Evolutionary conservation across 2,113 vertebrate species (phyloP).

Genomic region (Larimichthys polyactis): DNA sequence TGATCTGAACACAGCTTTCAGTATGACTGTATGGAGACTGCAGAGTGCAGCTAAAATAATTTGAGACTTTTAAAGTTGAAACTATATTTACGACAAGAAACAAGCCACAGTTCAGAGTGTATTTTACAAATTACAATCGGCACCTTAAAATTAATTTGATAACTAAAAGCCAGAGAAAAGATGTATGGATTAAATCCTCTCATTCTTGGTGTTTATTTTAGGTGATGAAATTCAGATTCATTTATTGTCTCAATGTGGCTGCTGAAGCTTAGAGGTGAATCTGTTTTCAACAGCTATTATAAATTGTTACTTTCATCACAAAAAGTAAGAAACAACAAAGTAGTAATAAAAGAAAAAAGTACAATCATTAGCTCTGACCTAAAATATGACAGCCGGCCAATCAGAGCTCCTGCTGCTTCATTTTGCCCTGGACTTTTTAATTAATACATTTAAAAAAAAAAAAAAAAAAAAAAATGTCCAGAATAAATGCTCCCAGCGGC

Average conservation of each 20-base stretch:
- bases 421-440: too few relatives aligned
- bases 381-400: too few relatives aligned
- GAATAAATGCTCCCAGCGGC: not conserved
- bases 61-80: not conserved
- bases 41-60: not conserved
- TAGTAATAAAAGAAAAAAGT: not conserved
- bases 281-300: not conserved
- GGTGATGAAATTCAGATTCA: not conserved
- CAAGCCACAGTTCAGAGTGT: not conserved
- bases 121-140: not conserved
- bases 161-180: not conserved
- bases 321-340: not conserved
- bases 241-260: not conserved
- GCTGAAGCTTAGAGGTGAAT: not conserved
- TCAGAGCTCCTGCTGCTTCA: too few relatives aligned
- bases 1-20: constrained; percentile 15
- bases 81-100: not conserved
- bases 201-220: not conserved
- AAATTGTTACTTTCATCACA: not conserved
- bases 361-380: too few relatives aligned
- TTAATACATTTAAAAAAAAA: not conserved
- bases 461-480: not conserved
- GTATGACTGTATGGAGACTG: not conserved
- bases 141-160: not conserved
- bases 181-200: not conserved